phyloP scores from a whole-genome alignment of 2,888 invertebrate species.

The Torymus texanus region DNA sequence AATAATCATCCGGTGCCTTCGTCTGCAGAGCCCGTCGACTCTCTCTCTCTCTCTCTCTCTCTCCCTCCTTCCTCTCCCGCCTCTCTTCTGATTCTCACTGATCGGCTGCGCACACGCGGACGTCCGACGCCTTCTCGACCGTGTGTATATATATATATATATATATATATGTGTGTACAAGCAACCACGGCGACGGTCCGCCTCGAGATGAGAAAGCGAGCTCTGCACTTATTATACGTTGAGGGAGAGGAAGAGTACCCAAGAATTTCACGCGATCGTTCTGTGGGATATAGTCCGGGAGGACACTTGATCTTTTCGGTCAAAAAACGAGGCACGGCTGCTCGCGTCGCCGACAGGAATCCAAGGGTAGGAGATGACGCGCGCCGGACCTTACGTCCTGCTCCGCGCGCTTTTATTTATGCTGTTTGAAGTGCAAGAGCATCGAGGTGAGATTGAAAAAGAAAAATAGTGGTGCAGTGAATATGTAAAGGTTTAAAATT shows the following conservation, averaged over 20 bases:
- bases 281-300: not conserved
- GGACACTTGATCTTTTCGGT: conserved; percentile 14
- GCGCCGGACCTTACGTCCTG: too few species aligned
- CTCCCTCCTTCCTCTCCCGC: not conserved
- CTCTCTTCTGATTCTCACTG: too few species aligned
- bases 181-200: not conserved
- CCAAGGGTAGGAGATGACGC: not conserved
- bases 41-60: conserved; percentile 61
- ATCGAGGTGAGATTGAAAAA: too few species aligned
- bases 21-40: conserved; percentile 64
- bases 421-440: too few species aligned
- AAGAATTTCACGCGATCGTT: conserved; percentile 8
- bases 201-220: not conserved
- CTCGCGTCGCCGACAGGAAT: conserved; percentile 9
- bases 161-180: not conserved
- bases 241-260: not conserved
- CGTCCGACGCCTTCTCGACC: not conserved
- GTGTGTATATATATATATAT: not conserved
- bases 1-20: conserved; percentile 72
- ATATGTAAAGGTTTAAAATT: too few species aligned
- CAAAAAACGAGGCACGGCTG: not conserved
- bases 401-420: too few species aligned
- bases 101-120: too few species aligned
- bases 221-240: conserved; percentile 20
- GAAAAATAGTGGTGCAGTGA: too few species aligned